Conservation (phyloP, 2,888 invertebrate species). For the Orgyia antiqua region DNA sequence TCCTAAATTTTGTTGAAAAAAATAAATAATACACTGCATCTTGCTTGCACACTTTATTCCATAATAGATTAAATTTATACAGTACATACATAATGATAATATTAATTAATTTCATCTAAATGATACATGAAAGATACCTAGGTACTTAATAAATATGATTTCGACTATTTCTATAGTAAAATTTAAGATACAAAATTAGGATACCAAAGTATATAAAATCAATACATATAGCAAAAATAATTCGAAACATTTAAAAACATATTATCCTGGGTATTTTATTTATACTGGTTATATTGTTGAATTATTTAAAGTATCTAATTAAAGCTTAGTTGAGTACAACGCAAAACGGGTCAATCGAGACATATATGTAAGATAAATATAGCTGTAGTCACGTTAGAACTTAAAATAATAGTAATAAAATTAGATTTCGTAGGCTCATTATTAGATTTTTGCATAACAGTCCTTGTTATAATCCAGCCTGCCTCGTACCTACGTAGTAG, state of each 20-base stretch:
- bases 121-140: slow-evolving; percentile 12
- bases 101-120: slow-evolving; percentile 15
- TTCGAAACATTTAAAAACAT: slow-evolving; percentile 10
- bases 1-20: no score
- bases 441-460: no score
- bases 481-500: no score
- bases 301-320: slow-evolving; percentile 26
- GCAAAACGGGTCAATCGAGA: slow-evolving; percentile 16
- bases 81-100: slow-evolving; percentile 23
- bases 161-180: background rate
- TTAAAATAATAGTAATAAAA: no score
- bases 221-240: slow-evolving; percentile 14
- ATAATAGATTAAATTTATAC: slow-evolving; percentile 34
- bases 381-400: slow-evolving; percentile 14
- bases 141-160: slow-evolving; percentile 3
- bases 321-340: slow-evolving; percentile 32
- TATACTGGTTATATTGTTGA: slow-evolving; percentile 10
- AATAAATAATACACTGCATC: slow-evolving; percentile 20
- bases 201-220: slow-evolving; percentile 5
- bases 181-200: background rate
- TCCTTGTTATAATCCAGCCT: no score
- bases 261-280: slow-evolving; percentile 7
- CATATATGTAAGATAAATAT: slow-evolving; percentile 4
- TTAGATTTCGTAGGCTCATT: no score
- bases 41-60: slow-evolving; percentile 62